Conservation (phyloP, 2,888 invertebrate genomes). For the Ochropleura plecta region DNA sequence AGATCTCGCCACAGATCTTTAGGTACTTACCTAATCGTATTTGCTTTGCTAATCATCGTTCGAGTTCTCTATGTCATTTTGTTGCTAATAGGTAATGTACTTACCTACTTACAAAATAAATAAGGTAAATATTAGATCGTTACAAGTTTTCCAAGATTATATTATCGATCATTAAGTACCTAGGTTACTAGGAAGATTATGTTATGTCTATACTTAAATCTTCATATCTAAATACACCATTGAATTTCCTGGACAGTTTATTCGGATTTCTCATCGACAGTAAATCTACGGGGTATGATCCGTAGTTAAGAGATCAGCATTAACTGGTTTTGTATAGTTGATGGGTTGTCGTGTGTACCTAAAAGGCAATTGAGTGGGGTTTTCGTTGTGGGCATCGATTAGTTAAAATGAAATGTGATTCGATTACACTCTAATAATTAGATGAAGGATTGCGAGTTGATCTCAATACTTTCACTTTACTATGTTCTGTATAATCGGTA, state of each 20-base stretch:
- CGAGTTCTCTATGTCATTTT: slow-evolving; percentile 9
- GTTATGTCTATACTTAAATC: neutral
- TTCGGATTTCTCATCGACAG: no score
- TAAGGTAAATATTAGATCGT: neutral
- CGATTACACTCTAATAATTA: neutral
- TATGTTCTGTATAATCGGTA: neutral
- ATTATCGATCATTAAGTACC: neutral
- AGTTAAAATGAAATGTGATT: neutral
- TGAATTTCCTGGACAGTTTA: neutral
- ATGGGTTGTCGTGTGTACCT: no score
- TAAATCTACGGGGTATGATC: no score
- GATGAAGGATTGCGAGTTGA: neutral
- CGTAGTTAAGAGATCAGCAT: no score
- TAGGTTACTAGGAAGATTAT: neutral
- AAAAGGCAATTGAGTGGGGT: neutral
- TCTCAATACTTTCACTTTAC: slow-evolving; percentile 11
- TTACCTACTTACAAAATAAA: neutral
- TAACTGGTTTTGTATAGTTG: no score
- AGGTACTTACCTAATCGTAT: slow-evolving; percentile 9
- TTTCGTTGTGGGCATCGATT: neutral
- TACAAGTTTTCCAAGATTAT: neutral
- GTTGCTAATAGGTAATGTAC: slow-evolving; percentile 2
- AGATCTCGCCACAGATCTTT: slow-evolving; percentile 15
- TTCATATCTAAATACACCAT: neutral
- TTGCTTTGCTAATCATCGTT: slow-evolving; percentile 3